Evolutionary conservation across 2,888 invertebrate species (phyloP).

Genomic region (Synanthedon tipuliformis): DNA sequence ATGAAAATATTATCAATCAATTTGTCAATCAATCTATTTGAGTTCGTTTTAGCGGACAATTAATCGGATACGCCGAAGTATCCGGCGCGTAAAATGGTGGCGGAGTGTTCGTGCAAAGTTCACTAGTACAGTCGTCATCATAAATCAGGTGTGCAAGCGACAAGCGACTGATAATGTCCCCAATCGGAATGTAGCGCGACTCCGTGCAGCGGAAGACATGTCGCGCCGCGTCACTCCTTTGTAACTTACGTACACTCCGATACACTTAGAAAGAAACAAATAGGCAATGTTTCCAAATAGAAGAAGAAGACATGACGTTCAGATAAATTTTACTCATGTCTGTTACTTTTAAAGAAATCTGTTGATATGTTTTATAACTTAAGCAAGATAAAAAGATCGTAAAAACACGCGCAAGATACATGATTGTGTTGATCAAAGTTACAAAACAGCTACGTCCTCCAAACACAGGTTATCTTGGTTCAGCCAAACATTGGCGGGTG

Average conservation of each 20-base stretch:
- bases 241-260: background rate
- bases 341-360: too few species aligned
- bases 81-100: background rate
- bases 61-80: too few species aligned
- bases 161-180: slow-evolving; percentile 9
- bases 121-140: slow-evolving; percentile 11
- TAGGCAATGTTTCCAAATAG: too few species aligned
- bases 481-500: slow-evolving; percentile 23
- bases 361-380: too few species aligned
- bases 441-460: slow-evolving; percentile 33
- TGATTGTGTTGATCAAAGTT: slow-evolving; percentile 22
- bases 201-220: slow-evolving; percentile 4
- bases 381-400: too few species aligned
- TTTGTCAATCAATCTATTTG: too few species aligned
- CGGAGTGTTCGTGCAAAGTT: slow-evolving; percentile 8
- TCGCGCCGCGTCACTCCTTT: slow-evolving; percentile 2
- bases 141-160: slow-evolving; percentile 12
- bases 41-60: too few species aligned
- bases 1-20: too few species aligned
- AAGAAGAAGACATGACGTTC: too few species aligned
- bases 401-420: background rate
- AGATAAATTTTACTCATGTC: too few species aligned
- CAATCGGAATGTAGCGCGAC: slow-evolving; percentile 6
- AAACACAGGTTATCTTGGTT: slow-evolving; percentile 42
- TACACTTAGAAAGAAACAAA: too few species aligned